Base-by-base conservation (phyloP, 2,113 vertebrate genomes). In the Ciconia stormi region DNA sequence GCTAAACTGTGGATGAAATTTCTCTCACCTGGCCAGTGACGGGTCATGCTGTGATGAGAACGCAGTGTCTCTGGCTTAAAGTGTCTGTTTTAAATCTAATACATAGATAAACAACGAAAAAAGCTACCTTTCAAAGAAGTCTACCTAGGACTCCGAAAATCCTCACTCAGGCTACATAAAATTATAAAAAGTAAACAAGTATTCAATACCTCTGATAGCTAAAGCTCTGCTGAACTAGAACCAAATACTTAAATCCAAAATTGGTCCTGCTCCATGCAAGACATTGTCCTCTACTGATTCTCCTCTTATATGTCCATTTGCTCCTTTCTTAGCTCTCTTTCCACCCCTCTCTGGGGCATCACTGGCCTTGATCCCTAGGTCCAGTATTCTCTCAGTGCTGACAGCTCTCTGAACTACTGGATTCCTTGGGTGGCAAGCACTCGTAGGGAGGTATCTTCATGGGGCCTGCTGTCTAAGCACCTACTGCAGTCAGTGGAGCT, bases 401-500 rank as follows among this genome's bases (percentile, higher is more conserved):
- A 32, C 19, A 76, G 0, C 18, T 4, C 59, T 63, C 40, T 49
- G 36, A 34, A 53, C 70, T 49, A 10, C 40, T 36, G 78, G 30
- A 18, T 44, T 72, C 71, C 49, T 42, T 38, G n/a, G 23, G 56
- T 25, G 52, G 44, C 17, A 82, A 50, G 32, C 52, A 32, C 47
- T 42, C 6, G 1, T 0, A 50, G n/a, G 47, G 42, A 72, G 22
- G 18, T 59, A 56, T 5, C 29, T 63, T 32, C n/a, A 9, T 2
- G 27, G 11, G 63, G 6, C 36, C 26, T 81, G 9, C 53, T 79
- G 56, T 77, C 66, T 22, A 77, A 89, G 27, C 44, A 55, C 22
- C 70, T 38, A 20, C 62, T 38, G 76, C 53, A 59, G 56, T 21
- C 32, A 13, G 21, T 34, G 73, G 36, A 66, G 46, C 40, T 78